Percentiles rank a stretch among this genome's conserved stretches.
Evolutionary conservation across 2,797 vertebrate species (phyloP).

Genomic region (Propithecus deckenii): DNA sequence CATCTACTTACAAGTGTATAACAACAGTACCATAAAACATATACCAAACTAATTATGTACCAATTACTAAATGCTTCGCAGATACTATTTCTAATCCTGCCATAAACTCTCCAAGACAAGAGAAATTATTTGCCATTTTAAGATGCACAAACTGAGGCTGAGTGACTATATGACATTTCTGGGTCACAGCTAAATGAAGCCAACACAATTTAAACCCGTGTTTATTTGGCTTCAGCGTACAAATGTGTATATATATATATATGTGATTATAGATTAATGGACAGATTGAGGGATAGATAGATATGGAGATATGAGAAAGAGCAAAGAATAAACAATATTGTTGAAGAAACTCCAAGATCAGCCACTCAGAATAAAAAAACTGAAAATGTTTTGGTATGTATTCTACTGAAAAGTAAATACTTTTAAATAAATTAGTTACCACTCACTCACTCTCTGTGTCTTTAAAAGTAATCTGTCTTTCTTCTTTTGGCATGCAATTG

Average conservation of each 20-base stretch:
- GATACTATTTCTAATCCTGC: not conserved
- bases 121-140: conserved; percentile 10
- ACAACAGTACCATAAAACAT: not conserved
- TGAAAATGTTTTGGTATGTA: not conserved
- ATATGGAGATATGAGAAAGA: not conserved
- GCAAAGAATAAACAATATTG: not conserved
- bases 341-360: not conserved
- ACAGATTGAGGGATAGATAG: not conserved
- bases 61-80: not conserved
- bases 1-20: not conserved
- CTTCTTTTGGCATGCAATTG: not conserved
- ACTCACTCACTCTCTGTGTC: not conserved
- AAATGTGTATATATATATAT: not conserved
- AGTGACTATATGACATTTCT: not conserved
- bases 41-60: not conserved
- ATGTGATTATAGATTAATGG: not conserved
- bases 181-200: not conserved
- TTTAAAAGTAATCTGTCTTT: not conserved
- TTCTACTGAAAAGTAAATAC: conserved; percentile 12
- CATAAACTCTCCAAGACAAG: not conserved
- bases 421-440: not conserved
- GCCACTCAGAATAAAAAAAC: not conserved
- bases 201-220: not conserved
- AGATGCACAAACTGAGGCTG: conserved; percentile 24
- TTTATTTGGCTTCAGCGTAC: not conserved